Conservation (phyloP, 2,888 invertebrate species). For the Hypsopygia costalis region DNA sequence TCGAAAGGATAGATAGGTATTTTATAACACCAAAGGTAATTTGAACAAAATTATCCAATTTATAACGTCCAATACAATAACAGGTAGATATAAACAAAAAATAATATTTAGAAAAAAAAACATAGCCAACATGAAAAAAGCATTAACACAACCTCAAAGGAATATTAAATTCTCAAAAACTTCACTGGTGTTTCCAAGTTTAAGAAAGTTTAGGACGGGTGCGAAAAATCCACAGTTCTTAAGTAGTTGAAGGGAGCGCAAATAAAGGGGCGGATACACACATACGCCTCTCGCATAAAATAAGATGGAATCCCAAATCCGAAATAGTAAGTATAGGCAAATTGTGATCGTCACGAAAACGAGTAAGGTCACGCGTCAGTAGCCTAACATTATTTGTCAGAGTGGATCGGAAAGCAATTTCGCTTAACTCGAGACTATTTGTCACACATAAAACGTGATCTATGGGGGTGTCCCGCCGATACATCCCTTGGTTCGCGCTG, state of each 20-base stretch:
- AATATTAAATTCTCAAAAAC: slow-evolving; percentile 32
- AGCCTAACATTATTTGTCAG: slow-evolving; percentile 73
- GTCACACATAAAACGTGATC: slow-evolving; percentile 76
- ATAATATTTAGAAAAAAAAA: too few relatives aligned
- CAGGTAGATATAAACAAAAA: too few relatives aligned
- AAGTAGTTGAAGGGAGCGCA: slow-evolving; percentile 40
- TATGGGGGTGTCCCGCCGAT: slow-evolving; percentile 52
- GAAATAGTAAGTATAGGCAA: slow-evolving; percentile 49
- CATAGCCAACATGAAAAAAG: slow-evolving; percentile 5
- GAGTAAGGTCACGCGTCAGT: slow-evolving; percentile 67
- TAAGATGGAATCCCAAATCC: slow-evolving; percentile 40
- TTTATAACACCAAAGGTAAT: too few relatives aligned
- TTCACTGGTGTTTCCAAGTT: slow-evolving; percentile 30
- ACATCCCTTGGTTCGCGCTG: slow-evolving; percentile 36
- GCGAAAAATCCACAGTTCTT: slow-evolving; percentile 33
- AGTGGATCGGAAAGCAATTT: slow-evolving; percentile 77
- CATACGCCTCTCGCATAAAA: slow-evolving; percentile 46
- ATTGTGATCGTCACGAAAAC: slow-evolving; percentile 65
- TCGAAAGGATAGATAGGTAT: too few relatives aligned
- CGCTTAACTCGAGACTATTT: slow-evolving; percentile 74
- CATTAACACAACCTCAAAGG: slow-evolving; percentile 30
- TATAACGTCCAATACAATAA: too few relatives aligned
- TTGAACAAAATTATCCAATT: too few relatives aligned
- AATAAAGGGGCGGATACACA: slow-evolving; percentile 43
- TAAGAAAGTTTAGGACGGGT: slow-evolving; percentile 26